phyloP scores from a whole-genome alignment of 2,113 vertebrate genomes.

The Macheiramphus alcinus region DNA sequence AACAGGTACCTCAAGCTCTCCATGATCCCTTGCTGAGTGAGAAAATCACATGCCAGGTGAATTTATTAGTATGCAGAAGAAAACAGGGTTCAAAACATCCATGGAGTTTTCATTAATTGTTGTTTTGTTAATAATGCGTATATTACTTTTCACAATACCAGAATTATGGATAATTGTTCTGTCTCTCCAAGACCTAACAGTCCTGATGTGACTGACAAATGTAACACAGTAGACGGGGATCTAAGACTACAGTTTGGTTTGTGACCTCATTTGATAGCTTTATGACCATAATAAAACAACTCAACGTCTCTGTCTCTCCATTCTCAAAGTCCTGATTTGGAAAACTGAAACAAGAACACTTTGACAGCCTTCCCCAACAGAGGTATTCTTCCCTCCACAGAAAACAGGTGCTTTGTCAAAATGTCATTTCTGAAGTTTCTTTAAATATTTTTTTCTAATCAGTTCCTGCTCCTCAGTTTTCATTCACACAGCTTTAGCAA shows the following conservation, averaged over 20 bases:
- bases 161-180: background rate
- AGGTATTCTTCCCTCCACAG: background rate
- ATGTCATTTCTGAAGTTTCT: background rate
- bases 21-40: background rate
- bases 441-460: background rate
- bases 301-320: background rate
- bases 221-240: background rate
- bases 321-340: background rate
- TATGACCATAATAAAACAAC: background rate
- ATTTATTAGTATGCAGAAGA: background rate
- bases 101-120: background rate
- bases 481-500: background rate
- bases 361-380: background rate
- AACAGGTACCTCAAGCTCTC: background rate
- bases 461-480: background rate
- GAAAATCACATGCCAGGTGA: background rate
- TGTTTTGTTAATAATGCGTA: background rate
- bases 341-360: background rate
- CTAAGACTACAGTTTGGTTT: background rate
- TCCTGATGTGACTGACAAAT: background rate
- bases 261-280: background rate
- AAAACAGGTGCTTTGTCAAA: background rate
- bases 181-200: background rate
- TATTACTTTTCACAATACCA: background rate
- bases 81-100: background rate